These are phyloP conservation scores for Mellilla xanthometata DNA, from an alignment of 2,888 invertebrate genomes.

Conservation along the genomic window DNA sequence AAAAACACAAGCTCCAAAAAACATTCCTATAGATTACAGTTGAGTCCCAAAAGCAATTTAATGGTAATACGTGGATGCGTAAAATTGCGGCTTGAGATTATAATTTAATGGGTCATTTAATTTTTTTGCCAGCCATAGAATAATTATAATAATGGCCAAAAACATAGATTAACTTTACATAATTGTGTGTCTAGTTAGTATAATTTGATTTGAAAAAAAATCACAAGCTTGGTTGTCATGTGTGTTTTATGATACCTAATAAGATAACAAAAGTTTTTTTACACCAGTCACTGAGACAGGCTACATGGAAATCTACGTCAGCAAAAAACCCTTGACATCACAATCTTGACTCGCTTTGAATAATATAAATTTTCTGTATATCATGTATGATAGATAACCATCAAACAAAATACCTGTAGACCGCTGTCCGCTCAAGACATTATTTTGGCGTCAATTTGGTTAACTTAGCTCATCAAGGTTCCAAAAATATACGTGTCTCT, in stretches of 20 bases:
- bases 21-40: constrained; percentile 2
- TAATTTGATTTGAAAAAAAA: neutral
- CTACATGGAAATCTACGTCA: neutral
- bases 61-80: constrained; percentile 7
- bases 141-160: constrained; percentile 14
- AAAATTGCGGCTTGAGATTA: neutral
- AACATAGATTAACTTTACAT: neutral
- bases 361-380: too few relatives aligned
- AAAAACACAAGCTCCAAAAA: neutral
- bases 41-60: constrained; percentile 3
- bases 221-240: too few relatives aligned
- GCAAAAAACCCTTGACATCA: constrained; percentile 1
- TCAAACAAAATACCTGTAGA: too few relatives aligned
- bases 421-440: too few relatives aligned
- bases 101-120: constrained; percentile 14
- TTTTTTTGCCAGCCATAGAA: constrained; percentile 3
- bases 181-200: neutral
- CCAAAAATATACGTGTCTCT: too few relatives aligned
- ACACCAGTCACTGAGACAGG: neutral
- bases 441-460: too few relatives aligned
- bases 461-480: too few relatives aligned
- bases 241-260: too few relatives aligned
- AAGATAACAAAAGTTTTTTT: too few relatives aligned
- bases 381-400: too few relatives aligned
- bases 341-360: too few relatives aligned